A percentile compares a stretch with the other conserved stretches of the same genome.
These are phyloP conservation scores for Australoheros scitulus DNA, from an alignment of 2,113 vertebrate genomes.

Conservation along the genomic window DNA sequence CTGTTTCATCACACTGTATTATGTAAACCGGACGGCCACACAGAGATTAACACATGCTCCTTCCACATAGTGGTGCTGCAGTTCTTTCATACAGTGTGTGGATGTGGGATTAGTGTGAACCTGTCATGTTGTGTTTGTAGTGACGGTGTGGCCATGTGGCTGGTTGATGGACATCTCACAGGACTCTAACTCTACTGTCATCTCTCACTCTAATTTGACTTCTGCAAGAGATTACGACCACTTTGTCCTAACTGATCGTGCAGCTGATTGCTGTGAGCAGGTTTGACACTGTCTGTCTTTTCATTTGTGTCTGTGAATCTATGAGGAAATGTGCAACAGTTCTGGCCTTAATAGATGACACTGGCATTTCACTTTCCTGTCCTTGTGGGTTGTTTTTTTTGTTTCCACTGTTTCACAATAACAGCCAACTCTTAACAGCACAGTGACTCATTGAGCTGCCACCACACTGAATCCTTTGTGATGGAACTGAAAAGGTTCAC, in stretches of 20 bases:
- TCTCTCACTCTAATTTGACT: not conserved
- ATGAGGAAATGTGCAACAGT: slow-evolving; percentile 9
- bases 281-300: not conserved
- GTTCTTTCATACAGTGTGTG: not conserved
- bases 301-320: slow-evolving; percentile 8
- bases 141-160: not conserved
- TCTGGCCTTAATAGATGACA: slow-evolving; percentile 42
- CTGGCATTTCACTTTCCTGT: not conserved
- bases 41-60: slow-evolving; percentile 18
- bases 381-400: slow-evolving; percentile 1
- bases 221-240: not conserved
- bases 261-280: not conserved
- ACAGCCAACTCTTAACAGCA: not conserved
- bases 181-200: not conserved
- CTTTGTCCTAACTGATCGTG: not conserved
- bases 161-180: not conserved
- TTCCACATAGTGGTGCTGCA: slow-evolving; percentile 6
- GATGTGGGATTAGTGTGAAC: not conserved
- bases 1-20: not conserved
- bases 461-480: not conserved
- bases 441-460: not conserved
- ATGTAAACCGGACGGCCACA: not conserved
- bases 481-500: not conserved
- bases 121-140: not conserved
- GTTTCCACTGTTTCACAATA: not conserved